A percentile compares a stretch with the other conserved stretches of the same genome.
Evolutionary conservation across 2,797 vertebrate species (phyloP).

Genomic region (Acanthurus tractus): DNA sequence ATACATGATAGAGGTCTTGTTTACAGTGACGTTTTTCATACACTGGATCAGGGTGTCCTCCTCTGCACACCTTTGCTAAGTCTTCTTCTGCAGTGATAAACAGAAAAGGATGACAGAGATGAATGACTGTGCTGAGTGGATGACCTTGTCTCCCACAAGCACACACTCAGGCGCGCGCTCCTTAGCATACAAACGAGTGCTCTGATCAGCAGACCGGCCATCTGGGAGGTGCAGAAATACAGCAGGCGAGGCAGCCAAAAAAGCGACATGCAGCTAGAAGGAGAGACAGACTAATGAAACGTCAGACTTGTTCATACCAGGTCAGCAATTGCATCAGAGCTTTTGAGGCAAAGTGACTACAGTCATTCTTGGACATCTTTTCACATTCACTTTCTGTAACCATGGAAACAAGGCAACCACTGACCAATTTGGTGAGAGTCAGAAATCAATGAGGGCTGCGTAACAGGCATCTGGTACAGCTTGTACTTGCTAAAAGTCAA

Average conservation of each 20-base stretch:
- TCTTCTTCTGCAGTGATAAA: slow-evolving; percentile 33
- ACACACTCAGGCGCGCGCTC: slow-evolving; percentile 6
- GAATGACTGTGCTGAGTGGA: slow-evolving; percentile 7
- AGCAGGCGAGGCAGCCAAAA: slow-evolving; percentile 6
- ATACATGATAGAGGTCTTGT: slow-evolving; percentile 26
- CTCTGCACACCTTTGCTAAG: slow-evolving; percentile 12
- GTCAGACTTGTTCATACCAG: slow-evolving; percentile 24
- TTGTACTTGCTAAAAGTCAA: slow-evolving; percentile 10
- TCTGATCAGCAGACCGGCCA: slow-evolving; percentile 14
- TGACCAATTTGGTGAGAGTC: slow-evolving; percentile 42
- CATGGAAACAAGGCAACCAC: slow-evolving; percentile 74
- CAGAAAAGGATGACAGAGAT: slow-evolving; percentile 15
- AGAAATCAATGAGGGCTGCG: slow-evolving; percentile 50
- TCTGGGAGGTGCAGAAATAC: slow-evolving; percentile 25
- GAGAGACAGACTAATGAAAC: slow-evolving; percentile 10
- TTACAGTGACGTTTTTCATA: slow-evolving; percentile 46
- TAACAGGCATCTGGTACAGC: slow-evolving; percentile 33
- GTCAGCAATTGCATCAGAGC: slow-evolving; percentile 67
- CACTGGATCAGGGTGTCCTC: slow-evolving; percentile 12
- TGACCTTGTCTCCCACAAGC: slow-evolving; percentile 47
- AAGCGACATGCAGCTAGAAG: slow-evolving; percentile 4
- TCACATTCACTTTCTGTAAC: slow-evolving; percentile 61
- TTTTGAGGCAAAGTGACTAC: slow-evolving; percentile 44
- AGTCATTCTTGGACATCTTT: slow-evolving; percentile 65
- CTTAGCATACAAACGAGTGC: slow-evolving; percentile 36